Percentiles rank a stretch among this genome's conserved stretches.
These are phyloP conservation scores for Spea bombifrons DNA, from an alignment of 2,113 vertebrate species.

Conservation along the genomic window DNA sequence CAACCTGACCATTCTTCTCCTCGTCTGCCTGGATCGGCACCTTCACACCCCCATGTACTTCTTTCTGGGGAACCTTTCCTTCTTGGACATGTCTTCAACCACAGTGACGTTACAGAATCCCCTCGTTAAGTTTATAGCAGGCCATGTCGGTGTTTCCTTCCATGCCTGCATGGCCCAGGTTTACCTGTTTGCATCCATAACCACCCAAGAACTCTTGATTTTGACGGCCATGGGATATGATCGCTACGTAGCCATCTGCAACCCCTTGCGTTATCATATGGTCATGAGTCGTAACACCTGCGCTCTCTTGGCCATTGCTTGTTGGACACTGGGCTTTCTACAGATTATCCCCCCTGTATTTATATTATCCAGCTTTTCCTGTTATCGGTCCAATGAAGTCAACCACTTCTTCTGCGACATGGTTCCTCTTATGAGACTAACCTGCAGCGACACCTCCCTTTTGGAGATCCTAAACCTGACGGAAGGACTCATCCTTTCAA, in stretches of 20 bases:
- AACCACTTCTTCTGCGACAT: slow-evolving; percentile 50
- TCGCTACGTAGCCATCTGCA: not conserved
- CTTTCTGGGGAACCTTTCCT: not conserved
- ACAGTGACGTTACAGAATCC: not conserved
- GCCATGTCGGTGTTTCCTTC: not conserved
- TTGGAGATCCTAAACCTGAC: slow-evolving; percentile 28
- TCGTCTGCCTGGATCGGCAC: slow-evolving; percentile 5
- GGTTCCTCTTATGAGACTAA: slow-evolving; percentile 33
- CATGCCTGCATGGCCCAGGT: not conserved
- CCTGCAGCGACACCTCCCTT: slow-evolving; percentile 37
- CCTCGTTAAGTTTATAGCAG: not conserved
- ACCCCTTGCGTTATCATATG: slow-evolving; percentile 12
- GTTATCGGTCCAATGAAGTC: slow-evolving; percentile 38
- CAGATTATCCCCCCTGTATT: slow-evolving; percentile 11
- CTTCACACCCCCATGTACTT: not conserved
- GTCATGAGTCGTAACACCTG: slow-evolving; percentile 4
- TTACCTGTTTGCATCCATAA: slow-evolving; percentile 11
- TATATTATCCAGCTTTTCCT: slow-evolving; percentile 23
- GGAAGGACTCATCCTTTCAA: slow-evolving; percentile 17
- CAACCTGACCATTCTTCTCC: not conserved
- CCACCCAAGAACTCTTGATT: not conserved
- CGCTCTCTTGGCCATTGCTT: not conserved
- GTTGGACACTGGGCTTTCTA: slow-evolving; percentile 11
- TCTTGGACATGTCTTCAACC: not conserved
- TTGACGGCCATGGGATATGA: slow-evolving; percentile 20